Evolutionary conservation across 2,113 vertebrate species (phyloP).

Genomic region (Paradisaea rubra): DNA sequence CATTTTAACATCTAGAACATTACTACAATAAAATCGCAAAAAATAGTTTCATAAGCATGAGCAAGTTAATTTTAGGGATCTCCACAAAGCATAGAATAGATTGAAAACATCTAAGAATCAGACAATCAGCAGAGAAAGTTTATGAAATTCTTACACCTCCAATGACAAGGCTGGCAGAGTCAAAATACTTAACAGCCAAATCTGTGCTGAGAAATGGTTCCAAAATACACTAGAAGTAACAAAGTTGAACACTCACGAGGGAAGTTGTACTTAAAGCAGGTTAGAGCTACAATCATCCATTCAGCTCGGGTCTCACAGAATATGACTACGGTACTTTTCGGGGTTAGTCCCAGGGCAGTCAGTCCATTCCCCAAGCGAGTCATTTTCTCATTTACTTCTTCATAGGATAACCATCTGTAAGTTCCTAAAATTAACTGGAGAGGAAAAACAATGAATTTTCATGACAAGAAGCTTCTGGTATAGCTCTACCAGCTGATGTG

Average conservation of each 20-base stretch:
- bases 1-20: not conserved
- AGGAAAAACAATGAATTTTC: not conserved
- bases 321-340: slow-evolving; percentile 85
- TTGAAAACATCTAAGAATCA: not conserved
- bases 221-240: not conserved
- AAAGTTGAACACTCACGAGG: slow-evolving; percentile 78
- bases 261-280: slow-evolving; percentile 93
- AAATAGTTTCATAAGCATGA: not conserved
- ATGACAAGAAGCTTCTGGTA: not conserved
- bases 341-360: slow-evolving; percentile 80
- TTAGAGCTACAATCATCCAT: slow-evolving; percentile 92
- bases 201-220: not conserved
- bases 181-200: not conserved
- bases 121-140: not conserved
- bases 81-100: not conserved
- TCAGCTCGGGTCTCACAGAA: slow-evolving; percentile 96
- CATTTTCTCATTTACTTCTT: slow-evolving; percentile 75
- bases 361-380: slow-evolving; percentile 82
- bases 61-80: not conserved
- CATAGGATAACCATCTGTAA: slow-evolving; percentile 89
- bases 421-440: slow-evolving; percentile 87
- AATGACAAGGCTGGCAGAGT: not conserved
- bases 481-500: not conserved
- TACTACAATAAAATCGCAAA: not conserved
- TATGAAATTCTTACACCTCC: not conserved